Evolutionary conservation across 2,797 vertebrate genomes (phyloP).

Genomic region (Chrysocyon brachyurus): DNA sequence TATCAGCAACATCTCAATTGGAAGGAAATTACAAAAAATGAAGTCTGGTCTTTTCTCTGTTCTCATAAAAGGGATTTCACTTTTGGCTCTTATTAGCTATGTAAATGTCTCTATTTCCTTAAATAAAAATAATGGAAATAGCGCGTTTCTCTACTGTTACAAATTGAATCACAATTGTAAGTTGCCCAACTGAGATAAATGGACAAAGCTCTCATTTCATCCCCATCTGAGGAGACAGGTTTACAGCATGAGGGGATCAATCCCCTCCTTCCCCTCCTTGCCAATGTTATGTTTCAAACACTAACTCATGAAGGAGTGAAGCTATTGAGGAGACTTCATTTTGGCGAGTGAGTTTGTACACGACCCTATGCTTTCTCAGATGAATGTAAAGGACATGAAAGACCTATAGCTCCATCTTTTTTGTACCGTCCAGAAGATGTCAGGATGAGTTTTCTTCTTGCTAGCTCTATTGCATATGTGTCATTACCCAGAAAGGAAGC

Average conservation of each 20-base stretch:
- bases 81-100: background rate
- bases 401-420: background rate
- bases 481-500: background rate
- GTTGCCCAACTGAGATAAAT: background rate
- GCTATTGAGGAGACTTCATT: background rate
- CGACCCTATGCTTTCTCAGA: background rate
- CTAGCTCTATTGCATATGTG: background rate
- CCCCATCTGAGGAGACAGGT: background rate
- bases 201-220: conserved; percentile 41
- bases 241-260: background rate
- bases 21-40: conserved; percentile 3
- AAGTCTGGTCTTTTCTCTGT: background rate
- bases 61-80: background rate
- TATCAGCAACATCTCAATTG: background rate
- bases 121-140: conserved; percentile 33
- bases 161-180: conserved; percentile 10
- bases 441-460: background rate
- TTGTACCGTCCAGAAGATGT: background rate
- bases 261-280: background rate
- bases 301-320: background rate
- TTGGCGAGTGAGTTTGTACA: background rate
- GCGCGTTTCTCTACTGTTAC: conserved; percentile 28
- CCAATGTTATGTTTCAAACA: background rate
- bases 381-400: background rate
- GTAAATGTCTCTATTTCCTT: background rate